These are phyloP conservation scores for Semotilus atromaculatus DNA, from an alignment of 2,797 vertebrate species.

Conservation along the genomic window DNA sequence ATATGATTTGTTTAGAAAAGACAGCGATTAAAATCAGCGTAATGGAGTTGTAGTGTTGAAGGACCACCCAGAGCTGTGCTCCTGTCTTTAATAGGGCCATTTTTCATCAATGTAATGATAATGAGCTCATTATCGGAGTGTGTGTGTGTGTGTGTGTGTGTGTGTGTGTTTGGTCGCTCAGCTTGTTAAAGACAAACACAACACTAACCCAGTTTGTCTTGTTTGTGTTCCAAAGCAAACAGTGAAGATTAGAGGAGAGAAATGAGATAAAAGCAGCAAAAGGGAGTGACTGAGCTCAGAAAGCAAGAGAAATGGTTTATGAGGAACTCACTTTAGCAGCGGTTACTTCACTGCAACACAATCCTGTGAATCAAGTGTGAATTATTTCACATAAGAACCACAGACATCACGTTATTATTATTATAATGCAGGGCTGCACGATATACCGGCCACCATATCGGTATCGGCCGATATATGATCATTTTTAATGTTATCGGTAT, in stretches of 20 bases:
- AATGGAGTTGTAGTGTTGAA: conserved; percentile 55
- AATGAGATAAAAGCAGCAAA: conserved; percentile 9
- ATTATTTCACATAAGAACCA: background rate
- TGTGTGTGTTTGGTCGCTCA: conserved; percentile 77
- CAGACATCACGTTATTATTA: background rate
- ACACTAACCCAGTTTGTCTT: conserved; percentile 86
- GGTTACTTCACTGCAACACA: background rate
- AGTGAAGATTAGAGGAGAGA: conserved; percentile 72
- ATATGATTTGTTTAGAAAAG: conserved; percentile 40
- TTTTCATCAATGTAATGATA: conserved; percentile 87
- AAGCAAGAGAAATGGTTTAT: conserved; percentile 4
- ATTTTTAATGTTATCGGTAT: too few relatives aligned
- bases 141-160: conserved; percentile 61
- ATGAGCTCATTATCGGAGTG: conserved; percentile 80
- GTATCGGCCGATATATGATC: too few relatives aligned
- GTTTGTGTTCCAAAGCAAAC: conserved; percentile 93
- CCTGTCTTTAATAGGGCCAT: conserved; percentile 82
- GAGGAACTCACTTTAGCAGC: background rate
- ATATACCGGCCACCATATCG: too few relatives aligned
- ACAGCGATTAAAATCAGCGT: conserved; percentile 6
- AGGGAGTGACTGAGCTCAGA: background rate
- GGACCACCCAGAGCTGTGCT: conserved; percentile 86
- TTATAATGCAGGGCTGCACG: background rate
- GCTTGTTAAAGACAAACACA: conserved; percentile 84
- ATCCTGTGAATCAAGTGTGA: background rate